Percentiles rank a stretch among this genome's conserved stretches.
These are phyloP conservation scores for Pollenia labialis DNA, from an alignment of 2,888 invertebrate genomes.

Conservation along the genomic window DNA sequence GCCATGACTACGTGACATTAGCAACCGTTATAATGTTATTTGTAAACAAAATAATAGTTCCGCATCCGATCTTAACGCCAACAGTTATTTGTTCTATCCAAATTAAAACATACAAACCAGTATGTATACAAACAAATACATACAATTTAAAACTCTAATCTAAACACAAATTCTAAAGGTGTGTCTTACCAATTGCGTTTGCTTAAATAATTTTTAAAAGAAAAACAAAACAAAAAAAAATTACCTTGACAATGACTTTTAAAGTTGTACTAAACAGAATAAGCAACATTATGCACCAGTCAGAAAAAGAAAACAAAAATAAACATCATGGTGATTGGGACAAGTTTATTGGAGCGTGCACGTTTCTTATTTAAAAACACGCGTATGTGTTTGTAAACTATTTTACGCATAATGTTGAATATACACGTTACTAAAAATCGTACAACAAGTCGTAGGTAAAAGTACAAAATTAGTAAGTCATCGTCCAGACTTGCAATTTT, in stretches of 20 bases:
- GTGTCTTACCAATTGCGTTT: conserved; percentile 42
- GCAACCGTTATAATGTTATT: conserved; percentile 39
- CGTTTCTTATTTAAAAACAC: conserved; percentile 21
- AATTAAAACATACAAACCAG: neutral
- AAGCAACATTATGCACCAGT: neutral
- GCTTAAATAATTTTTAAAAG: neutral
- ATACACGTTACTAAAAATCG: no score
- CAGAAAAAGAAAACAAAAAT: conserved; percentile 5
- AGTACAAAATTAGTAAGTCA: no score
- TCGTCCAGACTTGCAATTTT: no score
- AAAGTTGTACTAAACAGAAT: conserved; percentile 43
- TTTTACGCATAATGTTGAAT: conserved; percentile 49
- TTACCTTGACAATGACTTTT: conserved; percentile 69
- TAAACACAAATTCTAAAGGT: conserved; percentile 61
- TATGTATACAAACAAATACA: neutral
- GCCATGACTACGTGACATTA: conserved; percentile 62
- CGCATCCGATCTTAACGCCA: conserved; percentile 64
- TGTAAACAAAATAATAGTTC: conserved; percentile 49
- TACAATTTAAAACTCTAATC: conserved; percentile 21
- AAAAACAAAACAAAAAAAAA: conserved; percentile 35
- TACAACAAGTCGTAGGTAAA: no score
- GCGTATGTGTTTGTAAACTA: conserved; percentile 5
- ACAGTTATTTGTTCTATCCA: conserved; percentile 32
- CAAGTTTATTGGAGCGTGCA: conserved; percentile 29
- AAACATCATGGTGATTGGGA: conserved; percentile 9